Conservation (phyloP, 2,888 invertebrate species). For the Lasioglossum lativentre region DNA sequence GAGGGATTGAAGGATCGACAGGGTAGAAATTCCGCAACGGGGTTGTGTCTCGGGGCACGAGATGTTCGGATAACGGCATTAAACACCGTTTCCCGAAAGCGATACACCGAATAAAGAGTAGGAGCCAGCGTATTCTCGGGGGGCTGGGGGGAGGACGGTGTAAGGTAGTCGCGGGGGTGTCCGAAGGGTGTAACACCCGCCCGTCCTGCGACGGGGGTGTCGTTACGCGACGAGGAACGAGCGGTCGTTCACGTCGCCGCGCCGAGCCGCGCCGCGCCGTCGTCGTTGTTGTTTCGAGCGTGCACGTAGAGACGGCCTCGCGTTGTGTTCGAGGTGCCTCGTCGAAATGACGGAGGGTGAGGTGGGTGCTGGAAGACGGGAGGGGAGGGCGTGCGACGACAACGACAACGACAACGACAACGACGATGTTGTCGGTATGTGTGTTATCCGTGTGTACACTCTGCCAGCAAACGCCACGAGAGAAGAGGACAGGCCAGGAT, state of each 20-base stretch:
- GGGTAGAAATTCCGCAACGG: background rate
- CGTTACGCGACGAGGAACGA: slow-evolving; percentile 61
- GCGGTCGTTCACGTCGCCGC: slow-evolving; percentile 68
- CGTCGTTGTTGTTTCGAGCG: slow-evolving; percentile 33
- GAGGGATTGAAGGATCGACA: background rate
- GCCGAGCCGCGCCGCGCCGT: too few relatives aligned
- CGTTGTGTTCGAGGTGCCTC: slow-evolving; percentile 52
- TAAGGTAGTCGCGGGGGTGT: slow-evolving; percentile 9
- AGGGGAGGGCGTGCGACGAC: background rate
- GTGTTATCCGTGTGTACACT: slow-evolving; percentile 1
- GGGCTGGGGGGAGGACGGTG: slow-evolving; percentile 15
- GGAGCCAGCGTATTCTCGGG: background rate
- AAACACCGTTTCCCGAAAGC: slow-evolving; percentile 58
- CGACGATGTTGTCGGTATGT: slow-evolving; percentile 6
- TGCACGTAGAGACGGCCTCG: background rate
- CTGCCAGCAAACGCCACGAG: slow-evolving; percentile 18
- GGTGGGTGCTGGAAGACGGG: slow-evolving; percentile 31
- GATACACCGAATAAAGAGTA: slow-evolving; percentile 1
- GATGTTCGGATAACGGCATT: slow-evolving; percentile 52
- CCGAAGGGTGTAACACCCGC: slow-evolving; percentile 59
- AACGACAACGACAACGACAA: background rate
- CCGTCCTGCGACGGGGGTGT: slow-evolving; percentile 24
- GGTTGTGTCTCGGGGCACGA: too few relatives aligned
- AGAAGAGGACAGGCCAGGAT: slow-evolving; percentile 18
- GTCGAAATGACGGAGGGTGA: slow-evolving; percentile 46